Conservation (phyloP, 2,888 invertebrate species). For the Allygus modestus region DNA sequence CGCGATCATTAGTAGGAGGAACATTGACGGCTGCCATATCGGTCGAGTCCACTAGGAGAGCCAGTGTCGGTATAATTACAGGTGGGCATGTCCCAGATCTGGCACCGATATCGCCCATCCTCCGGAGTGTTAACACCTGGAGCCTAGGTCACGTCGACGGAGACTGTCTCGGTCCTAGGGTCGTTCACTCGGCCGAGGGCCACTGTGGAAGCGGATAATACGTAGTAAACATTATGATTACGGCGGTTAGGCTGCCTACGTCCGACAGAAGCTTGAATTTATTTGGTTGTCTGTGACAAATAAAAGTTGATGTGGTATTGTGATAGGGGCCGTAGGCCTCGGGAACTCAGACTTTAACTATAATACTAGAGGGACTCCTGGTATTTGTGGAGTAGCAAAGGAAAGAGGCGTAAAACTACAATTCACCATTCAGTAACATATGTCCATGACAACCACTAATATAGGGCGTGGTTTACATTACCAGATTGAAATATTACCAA, state of each 20-base stretch:
- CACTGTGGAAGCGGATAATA: not conserved
- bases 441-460: no score
- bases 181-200: not conserved
- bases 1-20: no score
- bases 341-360: no score
- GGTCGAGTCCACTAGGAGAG: not conserved
- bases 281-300: conserved; percentile 12
- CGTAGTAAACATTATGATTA: conserved; percentile 30
- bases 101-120: not conserved
- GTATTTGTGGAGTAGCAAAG: no score
- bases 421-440: no score
- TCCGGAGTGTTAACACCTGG: no score
- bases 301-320: not conserved
- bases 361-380: no score
- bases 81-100: not conserved
- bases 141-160: not conserved
- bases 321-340: not conserved
- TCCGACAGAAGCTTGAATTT: not conserved
- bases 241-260: conserved; percentile 2
- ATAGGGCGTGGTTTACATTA: no score
- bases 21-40: no score
- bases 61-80: not conserved
- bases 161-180: not conserved
- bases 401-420: no score
- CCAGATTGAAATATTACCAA: no score